Base-by-base conservation (phyloP, 2,113 vertebrate species). In the Rousettus leschenaultii region DNA sequence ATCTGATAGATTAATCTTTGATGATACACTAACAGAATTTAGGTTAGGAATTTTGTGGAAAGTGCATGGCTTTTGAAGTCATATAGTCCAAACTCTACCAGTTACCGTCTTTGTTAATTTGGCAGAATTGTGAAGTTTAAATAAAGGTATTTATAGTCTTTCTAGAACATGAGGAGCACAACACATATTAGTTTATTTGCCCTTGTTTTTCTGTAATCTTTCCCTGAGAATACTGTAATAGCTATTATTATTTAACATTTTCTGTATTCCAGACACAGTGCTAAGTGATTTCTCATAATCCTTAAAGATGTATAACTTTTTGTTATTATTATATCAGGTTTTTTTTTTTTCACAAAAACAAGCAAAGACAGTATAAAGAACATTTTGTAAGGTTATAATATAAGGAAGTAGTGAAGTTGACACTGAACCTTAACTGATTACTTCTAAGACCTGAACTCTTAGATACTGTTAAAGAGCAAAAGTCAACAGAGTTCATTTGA, bases 11-110 rank as follows among this genome's bases (percentile, higher is more conserved):
- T 86, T 95, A 53, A 75, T 82, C 38, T 93, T 89, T 91, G 59
- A 93, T 91, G 79, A 57, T 92, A 63, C 10, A 70, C 21, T 95
- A 80, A 86, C 13, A 95, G 78, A 82, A 94, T 96, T 95, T 28
- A 83, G 63, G 43, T 88, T 95, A 85, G 24, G 8, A 68, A 63
- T 45, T 91, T 95, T 59, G 75, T 85, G 30, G 61, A 84, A 94
- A 66, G 53, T 61, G 48, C 1, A 33, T n/a, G 12, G 16, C 19
- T 22, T 91, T 87, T 89, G 59, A 93, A 71, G 12, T 86, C 53
- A 85, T 21, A 48, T 53, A 86, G 35, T 16, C 26, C 16, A 83
- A n/a, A 61, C 43, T 93, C n/a, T 86, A 28, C 13, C 19, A 73
- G n/a, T 40, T 86, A 73, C 13, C 48, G 71, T 86, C 33, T 83